phyloP scores from a whole-genome alignment of 2,888 invertebrate genomes.

The Tetanocera ferruginea region DNA sequence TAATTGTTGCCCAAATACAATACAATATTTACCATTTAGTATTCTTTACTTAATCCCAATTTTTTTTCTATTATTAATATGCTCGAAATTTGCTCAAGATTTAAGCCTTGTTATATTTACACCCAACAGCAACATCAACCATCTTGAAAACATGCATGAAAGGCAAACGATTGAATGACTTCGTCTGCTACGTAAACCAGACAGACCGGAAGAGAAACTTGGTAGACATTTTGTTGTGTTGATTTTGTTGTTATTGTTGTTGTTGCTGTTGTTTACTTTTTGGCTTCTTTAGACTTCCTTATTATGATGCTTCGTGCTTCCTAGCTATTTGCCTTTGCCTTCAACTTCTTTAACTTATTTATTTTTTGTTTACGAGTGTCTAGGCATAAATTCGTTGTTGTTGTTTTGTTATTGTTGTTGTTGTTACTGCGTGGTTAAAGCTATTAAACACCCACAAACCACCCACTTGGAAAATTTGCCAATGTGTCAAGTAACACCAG shows the following conservation, averaged over 20 bases:
- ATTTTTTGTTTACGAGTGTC: background rate
- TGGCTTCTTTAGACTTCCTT: constrained; percentile 18
- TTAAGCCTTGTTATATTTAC: background rate
- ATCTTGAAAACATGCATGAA: background rate
- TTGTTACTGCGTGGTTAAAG: background rate
- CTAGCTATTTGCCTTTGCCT: background rate
- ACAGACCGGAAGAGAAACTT: constrained; percentile 31
- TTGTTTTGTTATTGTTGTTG: too few species aligned
- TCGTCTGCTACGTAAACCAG: background rate
- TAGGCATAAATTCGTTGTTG: background rate
- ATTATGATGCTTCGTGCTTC: constrained; percentile 2
- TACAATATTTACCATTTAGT: too few species aligned
- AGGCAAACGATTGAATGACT: constrained; percentile 3
- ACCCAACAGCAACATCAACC: background rate
- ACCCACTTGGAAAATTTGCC: background rate
- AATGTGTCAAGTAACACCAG: background rate
- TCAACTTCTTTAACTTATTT: background rate
- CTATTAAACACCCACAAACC: background rate
- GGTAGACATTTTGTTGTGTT: constrained; percentile 31
- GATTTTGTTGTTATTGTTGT: background rate
- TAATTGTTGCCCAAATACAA: too few species aligned
- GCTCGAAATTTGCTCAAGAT: background rate
- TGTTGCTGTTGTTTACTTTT: constrained; percentile 12
- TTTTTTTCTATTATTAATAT: too few species aligned
- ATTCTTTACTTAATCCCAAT: too few species aligned